Base-by-base conservation (phyloP, 1,140 invertebrate species). In the Trachymyrmex cornetzi region DNA sequence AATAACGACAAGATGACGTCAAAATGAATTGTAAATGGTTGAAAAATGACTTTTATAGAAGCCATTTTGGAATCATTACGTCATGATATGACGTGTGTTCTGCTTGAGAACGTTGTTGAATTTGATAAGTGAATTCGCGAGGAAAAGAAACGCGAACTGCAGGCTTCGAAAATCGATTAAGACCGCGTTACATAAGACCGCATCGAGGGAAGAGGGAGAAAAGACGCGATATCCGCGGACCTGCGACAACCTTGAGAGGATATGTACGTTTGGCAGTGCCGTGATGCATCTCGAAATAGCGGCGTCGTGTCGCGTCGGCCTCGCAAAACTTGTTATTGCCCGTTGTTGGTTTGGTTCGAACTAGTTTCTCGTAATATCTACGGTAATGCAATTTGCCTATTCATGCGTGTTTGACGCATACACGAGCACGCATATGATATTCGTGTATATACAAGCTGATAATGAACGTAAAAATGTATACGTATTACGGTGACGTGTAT, bases 321-420 rank as follows among this genome's bases (percentile, higher is more conserved):
- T 80, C 63, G 55, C 27, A 12, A 48, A 84, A 72, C 44, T 84
- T 84, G 80, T 71, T 75, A 74, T 74, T 82, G 63, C 61, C 34
- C 53, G 50, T 71, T 53, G 50, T 82, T 59, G 53, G 67, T 82
- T 61, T 34, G 57, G 22, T 48, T 75, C 69, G 80, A 75, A 84
- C 69, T 74, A 84, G 69, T 75, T 84, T 74, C 80, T 75, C 80
- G 55, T 24, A 61, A 63, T 44, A 57, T 61, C 27, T 57, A 30
- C 38, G 80, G 24, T 74, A 84, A 75, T 84, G 69, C 69, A 84
- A 84, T 84, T 84, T 75, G 80, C 69, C 34, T 84, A 84, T 84
- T 75, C 80, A 75, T 67, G 63, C 30, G 48, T 30, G 77, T n/a
- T 38, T 6, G 27, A 30, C 30, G 63, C 12, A 19, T 34, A 4